Percentiles rank a stretch among this genome's conserved stretches.
Conservation (phyloP, 1,140 invertebrate species). For the Zaprionus lachaisei region DNA sequence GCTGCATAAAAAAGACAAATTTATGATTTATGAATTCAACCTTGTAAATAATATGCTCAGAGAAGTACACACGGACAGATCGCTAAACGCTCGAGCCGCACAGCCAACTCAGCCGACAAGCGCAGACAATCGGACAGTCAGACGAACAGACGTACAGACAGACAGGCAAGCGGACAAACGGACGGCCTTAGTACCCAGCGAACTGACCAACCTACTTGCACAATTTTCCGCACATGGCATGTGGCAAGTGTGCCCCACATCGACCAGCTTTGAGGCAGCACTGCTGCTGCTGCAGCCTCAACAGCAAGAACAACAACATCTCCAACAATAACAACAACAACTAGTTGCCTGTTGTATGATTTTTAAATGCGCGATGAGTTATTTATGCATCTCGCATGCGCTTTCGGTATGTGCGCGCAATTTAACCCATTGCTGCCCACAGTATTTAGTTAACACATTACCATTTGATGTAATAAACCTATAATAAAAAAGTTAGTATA, state of each 20-base stretch:
- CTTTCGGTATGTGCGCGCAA: slow-evolving; percentile 58
- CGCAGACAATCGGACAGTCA: slow-evolving; percentile 5
- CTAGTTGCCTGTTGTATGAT: slow-evolving; percentile 67
- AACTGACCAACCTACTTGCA: slow-evolving; percentile 81
- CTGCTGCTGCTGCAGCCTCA: slow-evolving; percentile 22
- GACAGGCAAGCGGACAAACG: slow-evolving; percentile 23
- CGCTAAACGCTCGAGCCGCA: slow-evolving; percentile 44
- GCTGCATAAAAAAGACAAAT: slow-evolving; percentile 82
- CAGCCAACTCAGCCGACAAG: slow-evolving; percentile 2
- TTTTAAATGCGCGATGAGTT: slow-evolving; percentile 83
- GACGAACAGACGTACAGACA: slow-evolving; percentile 13
- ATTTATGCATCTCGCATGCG: slow-evolving; percentile 75
- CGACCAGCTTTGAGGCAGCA: slow-evolving; percentile 44
- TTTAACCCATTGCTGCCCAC: slow-evolving; percentile 61
- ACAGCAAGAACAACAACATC: slow-evolving; percentile 28
- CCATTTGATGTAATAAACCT: neutral
- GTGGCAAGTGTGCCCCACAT: slow-evolving; percentile 80
- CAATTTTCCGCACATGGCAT: slow-evolving; percentile 82
- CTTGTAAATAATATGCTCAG: slow-evolving; percentile 83
- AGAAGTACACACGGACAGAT: slow-evolving; percentile 64
- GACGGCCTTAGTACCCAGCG: slow-evolving; percentile 27
- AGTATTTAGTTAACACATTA: neutral
- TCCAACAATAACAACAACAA: slow-evolving; percentile 47
- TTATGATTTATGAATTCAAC: slow-evolving; percentile 84
- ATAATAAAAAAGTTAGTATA: too few relatives aligned